Conservation (phyloP, 2,888 invertebrate genomes). For the Rhagonycha lutea region DNA sequence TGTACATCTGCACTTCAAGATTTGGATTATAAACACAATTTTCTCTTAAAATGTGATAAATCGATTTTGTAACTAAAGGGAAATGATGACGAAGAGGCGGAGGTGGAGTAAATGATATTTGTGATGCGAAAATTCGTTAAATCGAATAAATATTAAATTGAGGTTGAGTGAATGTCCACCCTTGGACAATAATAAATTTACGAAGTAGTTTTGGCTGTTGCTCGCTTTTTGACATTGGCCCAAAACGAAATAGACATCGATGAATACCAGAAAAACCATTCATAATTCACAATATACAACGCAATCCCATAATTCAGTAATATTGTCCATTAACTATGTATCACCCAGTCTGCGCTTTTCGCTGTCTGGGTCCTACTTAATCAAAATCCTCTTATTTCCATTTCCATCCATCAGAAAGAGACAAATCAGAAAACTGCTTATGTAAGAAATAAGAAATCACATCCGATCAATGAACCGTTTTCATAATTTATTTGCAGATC, state of each 20-base stretch:
- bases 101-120: neutral
- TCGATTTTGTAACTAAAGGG: neutral
- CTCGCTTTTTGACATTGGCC: neutral
- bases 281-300: slow-evolving; percentile 27
- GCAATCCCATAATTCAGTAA: slow-evolving; percentile 29
- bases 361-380: slow-evolving; percentile 28
- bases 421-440: slow-evolving; percentile 9
- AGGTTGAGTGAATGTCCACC: neutral
- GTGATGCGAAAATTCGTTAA: neutral
- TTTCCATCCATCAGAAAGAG: slow-evolving; percentile 5
- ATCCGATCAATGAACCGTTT: slow-evolving; percentile 23
- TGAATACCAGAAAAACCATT: slow-evolving; percentile 23
- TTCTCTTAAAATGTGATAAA: neutral
- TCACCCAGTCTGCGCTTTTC: slow-evolving; percentile 26
- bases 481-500: neutral
- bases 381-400: neutral
- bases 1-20: neutral
- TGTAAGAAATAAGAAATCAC: slow-evolving; percentile 21
- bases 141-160: neutral
- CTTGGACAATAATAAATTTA: neutral
- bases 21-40: neutral
- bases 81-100: neutral
- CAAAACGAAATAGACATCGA: slow-evolving; percentile 3
- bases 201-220: neutral
- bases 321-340: slow-evolving; percentile 32